Percentiles rank a stretch among this genome's conserved stretches.
Conservation (phyloP, 2,888 invertebrate genomes). For the Plebejus melissa region DNA sequence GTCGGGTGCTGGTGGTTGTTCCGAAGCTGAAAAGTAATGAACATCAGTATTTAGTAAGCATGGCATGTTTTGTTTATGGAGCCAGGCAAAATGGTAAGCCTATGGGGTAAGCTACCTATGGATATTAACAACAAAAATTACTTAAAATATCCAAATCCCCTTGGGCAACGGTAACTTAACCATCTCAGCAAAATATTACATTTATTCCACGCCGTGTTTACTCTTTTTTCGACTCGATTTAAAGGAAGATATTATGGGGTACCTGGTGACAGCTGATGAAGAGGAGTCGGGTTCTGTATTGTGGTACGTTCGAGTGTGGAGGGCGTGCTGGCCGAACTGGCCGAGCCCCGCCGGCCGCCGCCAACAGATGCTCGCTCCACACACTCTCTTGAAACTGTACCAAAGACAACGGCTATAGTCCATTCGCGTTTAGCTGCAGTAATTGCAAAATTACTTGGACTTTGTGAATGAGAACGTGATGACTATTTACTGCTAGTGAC, state of each 20-base stretch:
- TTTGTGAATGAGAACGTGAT: too few species aligned
- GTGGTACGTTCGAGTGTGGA: constrained; percentile 78
- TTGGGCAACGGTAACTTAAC: too few species aligned
- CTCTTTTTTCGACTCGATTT: too few species aligned
- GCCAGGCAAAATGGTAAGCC: too few species aligned
- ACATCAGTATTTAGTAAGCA: neutral
- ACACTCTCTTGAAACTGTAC: constrained; percentile 71
- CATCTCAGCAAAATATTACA: too few species aligned
- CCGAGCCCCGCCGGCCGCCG: constrained; percentile 73
- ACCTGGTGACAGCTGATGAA: constrained; percentile 52
- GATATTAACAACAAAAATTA: too few species aligned
- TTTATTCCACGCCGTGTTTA: too few species aligned
- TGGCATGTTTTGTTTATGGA: too few species aligned
- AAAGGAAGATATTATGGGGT: too few species aligned
- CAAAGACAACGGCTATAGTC: neutral
- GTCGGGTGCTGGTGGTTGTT: constrained; percentile 60
- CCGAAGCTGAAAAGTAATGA: constrained; percentile 50
- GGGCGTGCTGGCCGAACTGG: constrained; percentile 80
- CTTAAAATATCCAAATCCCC: too few species aligned
- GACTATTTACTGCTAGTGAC: too few species aligned
- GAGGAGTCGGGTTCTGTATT: constrained; percentile 70
- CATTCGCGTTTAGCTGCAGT: neutral
- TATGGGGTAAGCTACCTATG: too few species aligned
- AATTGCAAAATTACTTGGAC: neutral
- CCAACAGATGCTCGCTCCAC: constrained; percentile 67